phyloP scores from a whole-genome alignment of 1,140 invertebrate genomes.

The Camponotus pennsylvanicus region DNA sequence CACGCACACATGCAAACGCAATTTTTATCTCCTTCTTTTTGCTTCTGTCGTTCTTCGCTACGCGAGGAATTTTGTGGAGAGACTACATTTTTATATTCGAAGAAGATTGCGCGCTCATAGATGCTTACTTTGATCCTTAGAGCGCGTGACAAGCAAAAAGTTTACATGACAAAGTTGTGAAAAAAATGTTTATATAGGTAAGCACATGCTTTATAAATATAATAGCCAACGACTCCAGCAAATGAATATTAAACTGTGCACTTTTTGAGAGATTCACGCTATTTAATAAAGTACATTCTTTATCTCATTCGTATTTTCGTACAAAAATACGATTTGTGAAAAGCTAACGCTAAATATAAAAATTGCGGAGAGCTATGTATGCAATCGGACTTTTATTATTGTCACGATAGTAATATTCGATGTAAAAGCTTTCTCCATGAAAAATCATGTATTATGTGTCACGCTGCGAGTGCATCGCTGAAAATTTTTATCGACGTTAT shows the following conservation, averaged over 20 bases:
- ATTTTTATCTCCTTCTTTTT: neutral
- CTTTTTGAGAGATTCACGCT: neutral
- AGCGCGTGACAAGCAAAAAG: neutral
- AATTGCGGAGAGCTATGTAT: neutral
- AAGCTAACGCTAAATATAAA: neutral
- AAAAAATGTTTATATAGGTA: neutral
- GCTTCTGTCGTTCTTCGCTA: neutral
- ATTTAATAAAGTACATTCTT: neutral
- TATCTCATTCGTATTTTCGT: neutral
- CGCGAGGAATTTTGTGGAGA: constrained; percentile 6
- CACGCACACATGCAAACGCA: neutral
- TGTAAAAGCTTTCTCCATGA: neutral
- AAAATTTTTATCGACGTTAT: constrained; percentile 50
- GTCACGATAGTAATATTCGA: neutral
- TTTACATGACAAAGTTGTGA: neutral
- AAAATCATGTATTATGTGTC: constrained; percentile 1
- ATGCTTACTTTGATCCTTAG: constrained; percentile 4
- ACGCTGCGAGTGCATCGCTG: neutral
- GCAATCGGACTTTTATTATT: neutral
- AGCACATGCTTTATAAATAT: neutral
- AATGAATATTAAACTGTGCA: neutral
- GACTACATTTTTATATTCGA: constrained; percentile 6
- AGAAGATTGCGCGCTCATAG: neutral
- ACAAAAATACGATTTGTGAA: neutral
- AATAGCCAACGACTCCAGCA: neutral